A percentile compares a stretch with the other conserved stretches of the same genome.
Conservation (phyloP, 1,140 invertebrate species). For the Diuraphis noxia region DNA sequence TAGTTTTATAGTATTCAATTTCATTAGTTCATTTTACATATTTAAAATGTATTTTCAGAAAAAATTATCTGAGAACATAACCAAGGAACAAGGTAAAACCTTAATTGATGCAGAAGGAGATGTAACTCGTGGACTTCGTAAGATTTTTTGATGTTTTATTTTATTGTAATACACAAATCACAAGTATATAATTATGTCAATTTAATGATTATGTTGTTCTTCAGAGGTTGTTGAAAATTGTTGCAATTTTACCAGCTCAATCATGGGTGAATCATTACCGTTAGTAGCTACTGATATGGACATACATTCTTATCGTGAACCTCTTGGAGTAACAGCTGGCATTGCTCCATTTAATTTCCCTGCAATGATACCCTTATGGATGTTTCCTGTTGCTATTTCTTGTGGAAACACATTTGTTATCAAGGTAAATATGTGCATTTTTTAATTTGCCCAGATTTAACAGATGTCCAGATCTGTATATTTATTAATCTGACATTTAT, state of each 20-base stretch:
- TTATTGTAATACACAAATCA: background rate
- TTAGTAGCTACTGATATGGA: conserved; percentile 93
- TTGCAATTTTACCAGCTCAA: conserved; percentile 86
- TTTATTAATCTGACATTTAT: background rate
- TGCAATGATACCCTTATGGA: conserved; percentile 99
- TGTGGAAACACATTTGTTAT: conserved; percentile 82
- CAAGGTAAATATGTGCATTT: conserved; percentile 61
- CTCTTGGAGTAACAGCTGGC: conserved; percentile 86
- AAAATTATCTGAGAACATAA: conserved; percentile 89
- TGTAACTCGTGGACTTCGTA: conserved; percentile 93
- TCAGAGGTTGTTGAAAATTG: conserved; percentile 95
- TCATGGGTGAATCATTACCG: conserved; percentile 86
- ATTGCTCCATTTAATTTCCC: conserved; percentile 97
- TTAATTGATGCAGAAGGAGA: conserved; percentile 96
- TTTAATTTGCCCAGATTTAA: background rate
- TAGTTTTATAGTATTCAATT: background rate
- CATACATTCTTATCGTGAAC: conserved; percentile 83
- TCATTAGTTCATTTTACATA: conserved; percentile 19
- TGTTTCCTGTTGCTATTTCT: conserved; percentile 92
- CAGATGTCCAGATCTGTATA: background rate
- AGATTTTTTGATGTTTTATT: conserved; percentile 61
- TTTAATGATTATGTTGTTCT: conserved; percentile 56
- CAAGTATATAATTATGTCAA: background rate
- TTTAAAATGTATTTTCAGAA: conserved; percentile 62
- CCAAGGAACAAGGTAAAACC: conserved; percentile 97